Evolutionary conservation across 2,113 vertebrate species (phyloP).

Genomic region (Isichthys henryi): DNA sequence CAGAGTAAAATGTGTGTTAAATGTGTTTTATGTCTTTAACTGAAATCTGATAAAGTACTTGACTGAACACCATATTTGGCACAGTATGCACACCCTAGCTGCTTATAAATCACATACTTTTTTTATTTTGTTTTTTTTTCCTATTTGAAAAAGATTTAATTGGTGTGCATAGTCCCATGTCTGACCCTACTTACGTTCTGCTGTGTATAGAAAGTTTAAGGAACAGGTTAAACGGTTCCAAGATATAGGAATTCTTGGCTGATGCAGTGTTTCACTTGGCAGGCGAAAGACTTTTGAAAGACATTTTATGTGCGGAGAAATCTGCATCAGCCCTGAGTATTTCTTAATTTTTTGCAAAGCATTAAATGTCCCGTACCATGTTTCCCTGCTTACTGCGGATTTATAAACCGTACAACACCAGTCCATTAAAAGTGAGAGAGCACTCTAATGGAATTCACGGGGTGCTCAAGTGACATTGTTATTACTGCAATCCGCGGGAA

Average conservation of each 20-base stretch:
- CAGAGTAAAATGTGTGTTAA: conserved; percentile 12
- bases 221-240: conserved; percentile 41
- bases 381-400: conserved; percentile 37
- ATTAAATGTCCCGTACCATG: conserved; percentile 47
- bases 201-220: conserved; percentile 43
- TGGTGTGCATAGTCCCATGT: conserved; percentile 52
- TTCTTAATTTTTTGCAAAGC: conserved; percentile 40
- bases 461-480: conserved; percentile 57
- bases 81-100: conserved; percentile 37
- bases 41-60: conserved; percentile 27
- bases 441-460: conserved; percentile 49
- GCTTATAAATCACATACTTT: conserved; percentile 53
- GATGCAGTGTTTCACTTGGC: conserved; percentile 50
- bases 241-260: conserved; percentile 46
- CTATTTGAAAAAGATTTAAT: conserved; percentile 52
- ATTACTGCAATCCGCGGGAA: conserved; percentile 54
- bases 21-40: conserved; percentile 11
- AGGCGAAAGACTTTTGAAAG: conserved; percentile 39
- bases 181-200: conserved; percentile 47
- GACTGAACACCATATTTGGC: conserved; percentile 45
- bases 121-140: conserved; percentile 39
- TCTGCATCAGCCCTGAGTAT: conserved; percentile 44
- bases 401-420: conserved; percentile 47
- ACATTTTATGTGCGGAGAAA: conserved; percentile 31
- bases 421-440: conserved; percentile 47